Base-by-base conservation (phyloP, 2,888 invertebrate genomes). In the Pyrocoelia pectoralis region DNA sequence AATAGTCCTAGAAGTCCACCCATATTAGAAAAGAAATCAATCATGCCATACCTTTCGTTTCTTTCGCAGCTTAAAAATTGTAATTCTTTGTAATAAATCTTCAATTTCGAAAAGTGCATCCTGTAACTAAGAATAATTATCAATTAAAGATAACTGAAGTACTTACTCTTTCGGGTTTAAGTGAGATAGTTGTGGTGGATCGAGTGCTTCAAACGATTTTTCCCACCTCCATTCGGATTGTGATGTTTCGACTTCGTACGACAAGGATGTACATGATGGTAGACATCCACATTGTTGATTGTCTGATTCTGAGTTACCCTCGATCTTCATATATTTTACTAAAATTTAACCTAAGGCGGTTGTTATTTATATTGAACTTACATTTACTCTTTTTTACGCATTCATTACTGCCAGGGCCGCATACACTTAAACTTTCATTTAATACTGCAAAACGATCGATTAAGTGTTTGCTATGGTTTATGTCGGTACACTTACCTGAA, bases 51-150 rank as follows among this genome's bases (percentile, higher is more conserved):
- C 49, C 86, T 72, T 72, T 86, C 86, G 38, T 85, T 84, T 8
- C 87, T 81, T 57, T 83, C 83, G 56, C 84, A 84, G 0, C 85
- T 83, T 28, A 85, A 80, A 68, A 84, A 86, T 40, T 84, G 83
- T 2, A 87, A 86, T 73, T 91, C 89, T 76, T 90, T 90, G 81
- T 90, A 90, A 80, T 88, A 90, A 50, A 91, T 84, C 69, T 87
- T 86, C 8, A 90, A 83, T 1, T 89, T 84, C 0, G 90, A 83
- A 79, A 85, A 82, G 70, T 84, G 81, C 14, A 83, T 74, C 46
- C 87, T 87, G 68, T 56, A 81, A 81, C 19, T 2, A 0, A 15
- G 2, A 6, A 8, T 1, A 50, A n/a, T n/a, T n/a, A n/a, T n/a
- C n/a, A n/a, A n/a, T n/a, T n/a, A n/a, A n/a, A n/a, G n/a, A n/a